Percentiles rank a stretch among this genome's conserved stretches.
Evolutionary conservation across 2,113 vertebrate genomes (phyloP).

Genomic region (Pituophis catenifer): DNA sequence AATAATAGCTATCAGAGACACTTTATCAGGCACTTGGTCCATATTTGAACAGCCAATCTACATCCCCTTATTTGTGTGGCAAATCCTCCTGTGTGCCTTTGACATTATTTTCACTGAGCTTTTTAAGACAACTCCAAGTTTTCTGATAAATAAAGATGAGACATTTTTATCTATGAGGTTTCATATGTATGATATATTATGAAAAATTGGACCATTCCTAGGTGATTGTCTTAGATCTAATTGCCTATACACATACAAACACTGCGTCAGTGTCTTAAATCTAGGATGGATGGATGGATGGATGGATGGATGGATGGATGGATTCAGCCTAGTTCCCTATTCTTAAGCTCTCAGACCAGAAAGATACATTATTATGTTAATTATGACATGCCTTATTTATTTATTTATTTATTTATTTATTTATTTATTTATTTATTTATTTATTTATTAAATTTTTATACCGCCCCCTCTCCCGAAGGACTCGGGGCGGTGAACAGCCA

Average conservation of each 20-base stretch:
- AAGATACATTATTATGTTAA: neutral
- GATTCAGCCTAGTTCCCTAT: neutral
- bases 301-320: neutral
- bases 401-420: too few relatives aligned
- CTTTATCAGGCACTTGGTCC: neutral
- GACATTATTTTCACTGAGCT: neutral
- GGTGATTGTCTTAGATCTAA: neutral
- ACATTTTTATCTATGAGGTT: neutral
- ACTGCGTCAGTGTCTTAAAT: neutral
- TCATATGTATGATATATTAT: neutral
- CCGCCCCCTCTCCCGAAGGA: too few relatives aligned
- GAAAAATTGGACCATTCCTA: neutral
- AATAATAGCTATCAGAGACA: neutral
- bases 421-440: too few relatives aligned
- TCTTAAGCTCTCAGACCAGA: neutral
- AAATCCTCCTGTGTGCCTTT: neutral
- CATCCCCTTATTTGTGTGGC: neutral
- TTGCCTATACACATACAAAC: neutral
- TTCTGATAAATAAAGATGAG: neutral
- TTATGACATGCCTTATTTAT: neutral
- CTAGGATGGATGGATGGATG: neutral
- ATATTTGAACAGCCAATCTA: neutral
- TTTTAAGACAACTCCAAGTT: neutral
- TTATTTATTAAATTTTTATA: too few relatives aligned
- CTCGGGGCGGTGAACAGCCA: too few relatives aligned